Evolutionary conservation across 37 sponge, comb jelly and placozoan genomes (phyloP), one percentile per base, ranked within the genome.

Genomic region (Chondrilla cf. caribensis): DNA sequence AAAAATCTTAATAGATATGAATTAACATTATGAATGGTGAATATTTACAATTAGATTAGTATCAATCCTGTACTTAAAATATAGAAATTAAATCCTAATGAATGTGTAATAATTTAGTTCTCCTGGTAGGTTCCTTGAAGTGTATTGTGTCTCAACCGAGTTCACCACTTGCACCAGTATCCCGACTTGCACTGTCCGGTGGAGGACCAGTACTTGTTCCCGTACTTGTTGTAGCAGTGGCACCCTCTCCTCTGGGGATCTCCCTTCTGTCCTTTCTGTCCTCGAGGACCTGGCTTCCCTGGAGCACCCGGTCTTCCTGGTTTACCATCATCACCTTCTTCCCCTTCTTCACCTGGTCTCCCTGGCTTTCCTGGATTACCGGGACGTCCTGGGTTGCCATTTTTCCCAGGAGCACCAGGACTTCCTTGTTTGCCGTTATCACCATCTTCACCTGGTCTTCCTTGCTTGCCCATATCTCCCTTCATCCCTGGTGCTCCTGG

Each of bases 351-450:
- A 47, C 64, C 64, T 19, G 64, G 64, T 62, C 64, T 62, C 7
- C 64, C 64, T 62, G 25, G 25, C 25, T 62, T 28, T 62, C 64
- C 64, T 28, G 25, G 25, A 29, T 6, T 6, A 28, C 64, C 64
- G 5, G 64, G 64, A 55, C 15, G 8, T 62, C 64, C 64, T 62
- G 64, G 64, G 6, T 6, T 15, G 7, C 64, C 64, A 19, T 6
- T 6, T 28, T 5, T 15, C 6, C 64, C 64, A 15, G 8, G 8
- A 5, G 7, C 22, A 19, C 64, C 64, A 19, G 64, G 64, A 19
- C 64, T 62, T 62, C 64, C 64, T 62, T 9, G 64, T 28, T 62
- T 62, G 7, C 64, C 64, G 29, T 62, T n/a, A 62, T n/a, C 29
- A 28, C 64, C 64, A 19, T 62, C 15, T 62, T 62, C 29, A 29